Base-by-base conservation (phyloP, 2,113 vertebrate species). In the Jacana jacana region DNA sequence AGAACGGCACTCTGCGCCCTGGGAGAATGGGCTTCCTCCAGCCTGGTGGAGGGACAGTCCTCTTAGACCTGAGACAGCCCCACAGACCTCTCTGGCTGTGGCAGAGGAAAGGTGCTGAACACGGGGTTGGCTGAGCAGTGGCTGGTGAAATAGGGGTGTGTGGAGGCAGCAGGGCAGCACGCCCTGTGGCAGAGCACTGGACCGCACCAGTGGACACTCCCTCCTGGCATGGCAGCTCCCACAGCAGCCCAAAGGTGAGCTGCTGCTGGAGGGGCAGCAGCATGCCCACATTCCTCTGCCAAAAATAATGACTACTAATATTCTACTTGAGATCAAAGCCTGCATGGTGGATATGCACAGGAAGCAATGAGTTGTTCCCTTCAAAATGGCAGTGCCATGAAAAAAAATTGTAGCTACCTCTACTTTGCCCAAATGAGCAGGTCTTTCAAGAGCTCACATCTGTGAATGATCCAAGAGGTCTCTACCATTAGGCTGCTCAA, bases 1-100 rank as follows among this genome's bases (percentile, higher is more conserved):
- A 57, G 10, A 15, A 18, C n/a, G n/a, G 64, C 11, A 14, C 6
- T n/a, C 44, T 31, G n/a, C 1, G 1, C 6, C 39, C 25, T 4
- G 27, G 71, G 51, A 49, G 63, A 63, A 76, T 1, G 16, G 5
- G 55, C 30, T 52, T 66, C 25, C 37, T 70, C 31, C 46, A 78
- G 37, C 27, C 17, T 14, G 5, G 3, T 10, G 25, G 35, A 33
- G 46, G 46, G 37, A 57, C 3, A 5, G 40, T 42, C 7, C 23
- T n/a, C 57, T 28, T 35, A 61, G 25, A 27, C 55, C 58, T 44
- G 35, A 51, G 14, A 22, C 22, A 17, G 17, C 20, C 42, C 46
- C 5, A 9, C 18, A 51, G 28, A 31, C 14, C 31, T 60, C n/a
- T 23, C 0, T 17, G 86, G 24, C 31, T 48, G 7, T 6, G 16